Conservation (phyloP, 2,888 invertebrate species). For the Synanthedon myopaeformis region DNA sequence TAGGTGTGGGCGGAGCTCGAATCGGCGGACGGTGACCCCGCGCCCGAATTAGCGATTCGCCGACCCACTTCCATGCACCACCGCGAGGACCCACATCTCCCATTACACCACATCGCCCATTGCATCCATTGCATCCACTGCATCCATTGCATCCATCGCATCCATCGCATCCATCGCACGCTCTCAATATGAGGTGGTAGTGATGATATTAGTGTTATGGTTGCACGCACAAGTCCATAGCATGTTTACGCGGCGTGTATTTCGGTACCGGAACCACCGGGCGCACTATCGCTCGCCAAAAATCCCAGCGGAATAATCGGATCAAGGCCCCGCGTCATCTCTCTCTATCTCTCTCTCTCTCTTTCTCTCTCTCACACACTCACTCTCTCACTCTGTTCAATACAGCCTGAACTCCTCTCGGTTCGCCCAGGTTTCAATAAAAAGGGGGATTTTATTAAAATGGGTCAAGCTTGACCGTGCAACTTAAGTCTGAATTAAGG, state of each 20-base stretch:
- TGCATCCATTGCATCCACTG: no score
- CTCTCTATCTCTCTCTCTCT: no score
- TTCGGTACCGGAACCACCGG: constrained; percentile 56
- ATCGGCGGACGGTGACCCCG: constrained; percentile 35
- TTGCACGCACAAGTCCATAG: constrained; percentile 14
- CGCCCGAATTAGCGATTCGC: constrained; percentile 45
- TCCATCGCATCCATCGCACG: no score
- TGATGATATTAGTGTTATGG: constrained; percentile 7
- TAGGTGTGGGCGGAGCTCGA: background rate
- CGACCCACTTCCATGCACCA: constrained; percentile 28
- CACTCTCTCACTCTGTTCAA: no score
- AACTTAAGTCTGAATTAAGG: no score
- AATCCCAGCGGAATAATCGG: constrained; percentile 46
- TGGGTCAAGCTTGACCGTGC: no score
- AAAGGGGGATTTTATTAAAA: no score
- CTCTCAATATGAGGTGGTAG: constrained; percentile 3
- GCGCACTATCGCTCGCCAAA: constrained; percentile 49
- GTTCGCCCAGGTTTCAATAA: no score
- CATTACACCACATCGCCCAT: background rate
- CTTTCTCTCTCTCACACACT: no score
- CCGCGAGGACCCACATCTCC: constrained; percentile 1
- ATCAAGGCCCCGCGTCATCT: constrained; percentile 40
- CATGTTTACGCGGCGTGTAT: constrained; percentile 55
- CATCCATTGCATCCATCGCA: no score
- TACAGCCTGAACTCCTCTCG: no score